Evolutionary conservation across 2,888 invertebrate genomes (phyloP).

Genomic region (Tachina lurida): DNA sequence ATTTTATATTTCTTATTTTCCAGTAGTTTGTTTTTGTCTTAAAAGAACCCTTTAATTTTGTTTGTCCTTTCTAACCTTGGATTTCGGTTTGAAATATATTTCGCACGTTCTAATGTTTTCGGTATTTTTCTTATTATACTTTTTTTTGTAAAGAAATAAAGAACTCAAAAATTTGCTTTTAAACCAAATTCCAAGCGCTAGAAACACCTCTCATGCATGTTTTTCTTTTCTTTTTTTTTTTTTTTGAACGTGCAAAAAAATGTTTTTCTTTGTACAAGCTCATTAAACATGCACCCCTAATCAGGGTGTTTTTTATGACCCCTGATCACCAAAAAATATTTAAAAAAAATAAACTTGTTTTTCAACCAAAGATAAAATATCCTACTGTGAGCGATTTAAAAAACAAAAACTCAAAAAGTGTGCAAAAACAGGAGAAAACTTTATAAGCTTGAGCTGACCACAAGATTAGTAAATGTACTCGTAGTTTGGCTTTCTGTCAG

Average conservation of each 20-base stretch:
- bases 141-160: conserved; percentile 31
- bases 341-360: conserved; percentile 32
- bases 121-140: conserved; percentile 45
- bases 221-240: background rate
- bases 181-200: conserved; percentile 77
- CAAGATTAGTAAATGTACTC: background rate
- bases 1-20: background rate
- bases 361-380: conserved; percentile 36
- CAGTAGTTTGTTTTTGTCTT: conserved; percentile 21
- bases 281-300: conserved; percentile 68
- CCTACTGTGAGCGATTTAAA: conserved; percentile 54
- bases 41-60: conserved; percentile 13
- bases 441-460: background rate
- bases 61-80: conserved; percentile 28
- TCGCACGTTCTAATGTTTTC: conserved; percentile 66
- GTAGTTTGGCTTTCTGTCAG: background rate
- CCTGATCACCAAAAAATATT: conserved; percentile 10
- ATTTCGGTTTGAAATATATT: conserved; percentile 45
- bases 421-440: background rate
- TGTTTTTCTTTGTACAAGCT: conserved; percentile 32
- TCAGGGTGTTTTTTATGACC: conserved; percentile 36
- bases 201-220: conserved; percentile 72
- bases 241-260: background rate
- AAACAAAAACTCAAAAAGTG: background rate
- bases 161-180: conserved; percentile 26